A percentile compares a stretch with the other conserved stretches of the same genome.
Evolutionary conservation across 2,888 invertebrate genomes (phyloP).

Genomic region (Muschampia plurimacula): DNA sequence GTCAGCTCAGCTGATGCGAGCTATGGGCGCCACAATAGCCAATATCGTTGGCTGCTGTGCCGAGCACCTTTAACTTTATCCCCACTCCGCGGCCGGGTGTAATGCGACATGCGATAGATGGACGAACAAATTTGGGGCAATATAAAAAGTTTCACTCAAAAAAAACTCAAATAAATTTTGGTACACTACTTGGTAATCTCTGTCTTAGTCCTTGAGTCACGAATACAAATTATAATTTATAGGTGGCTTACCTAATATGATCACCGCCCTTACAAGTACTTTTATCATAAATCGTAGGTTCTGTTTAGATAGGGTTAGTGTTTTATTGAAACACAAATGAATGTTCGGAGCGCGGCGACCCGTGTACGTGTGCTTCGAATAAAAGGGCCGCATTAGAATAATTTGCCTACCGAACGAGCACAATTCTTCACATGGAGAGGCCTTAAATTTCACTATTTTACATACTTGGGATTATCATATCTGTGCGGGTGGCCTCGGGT

Average conservation of each 20-base stretch:
- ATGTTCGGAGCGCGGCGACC: conserved; percentile 70
- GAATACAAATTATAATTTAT: neutral
- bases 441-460: conserved; percentile 86
- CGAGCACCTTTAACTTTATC: too few species aligned
- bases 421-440: conserved; percentile 85
- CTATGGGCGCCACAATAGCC: too few species aligned
- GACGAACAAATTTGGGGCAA: too few species aligned
- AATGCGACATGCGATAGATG: too few species aligned
- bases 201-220: too few species aligned
- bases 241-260: conserved; percentile 45
- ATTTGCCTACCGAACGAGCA: conserved; percentile 79
- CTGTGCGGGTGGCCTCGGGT: conserved; percentile 72
- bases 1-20: too few species aligned
- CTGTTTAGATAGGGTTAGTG: conserved; percentile 83
- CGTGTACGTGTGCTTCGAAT: conserved; percentile 80
- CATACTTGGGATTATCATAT: conserved; percentile 85
- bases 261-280: conserved; percentile 55
- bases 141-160: too few species aligned
- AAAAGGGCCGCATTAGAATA: conserved; percentile 85
- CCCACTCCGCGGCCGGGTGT: too few species aligned
- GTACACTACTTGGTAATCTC: too few species aligned
- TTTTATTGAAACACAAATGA: conserved; percentile 66
- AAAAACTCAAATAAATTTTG: too few species aligned
- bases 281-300: conserved; percentile 64
- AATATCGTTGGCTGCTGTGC: too few species aligned